A percentile compares a stretch with the other conserved stretches of the same genome.
phyloP scores from a whole-genome alignment of 2,797 vertebrate genomes.

The Sebastes hopkinsi region DNA sequence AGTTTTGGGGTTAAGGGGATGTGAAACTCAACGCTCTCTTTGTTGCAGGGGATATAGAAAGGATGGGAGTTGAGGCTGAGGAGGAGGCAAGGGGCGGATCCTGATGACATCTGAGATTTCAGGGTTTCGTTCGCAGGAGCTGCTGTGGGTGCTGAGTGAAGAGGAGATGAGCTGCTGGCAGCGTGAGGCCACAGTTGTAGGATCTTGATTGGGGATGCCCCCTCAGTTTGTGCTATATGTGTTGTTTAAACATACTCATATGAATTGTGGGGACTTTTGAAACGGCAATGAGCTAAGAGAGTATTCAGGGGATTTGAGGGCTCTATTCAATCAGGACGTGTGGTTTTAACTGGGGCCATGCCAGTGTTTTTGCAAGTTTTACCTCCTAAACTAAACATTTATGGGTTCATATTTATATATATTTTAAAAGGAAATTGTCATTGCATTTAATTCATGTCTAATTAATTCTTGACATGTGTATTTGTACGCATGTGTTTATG shows the following conservation, averaged over 20 bases:
- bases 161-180: conserved; percentile 61
- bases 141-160: conserved; percentile 60
- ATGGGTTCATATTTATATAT: too few relatives aligned
- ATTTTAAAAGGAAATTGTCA: too few relatives aligned
- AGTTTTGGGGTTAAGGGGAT: conserved; percentile 33
- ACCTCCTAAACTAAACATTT: not conserved
- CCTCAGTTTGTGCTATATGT: not conserved
- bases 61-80: conserved; percentile 38
- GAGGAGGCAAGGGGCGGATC: conserved; percentile 31
- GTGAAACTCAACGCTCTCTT: conserved; percentile 53
- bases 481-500: too few relatives aligned
- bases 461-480: too few relatives aligned
- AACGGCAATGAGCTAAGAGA: accelerated
- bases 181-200: conserved; percentile 34
- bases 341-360: not conserved
- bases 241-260: not conserved
- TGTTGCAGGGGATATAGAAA: conserved; percentile 34
- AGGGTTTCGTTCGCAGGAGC: conserved; percentile 60
- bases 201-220: conserved; percentile 29
- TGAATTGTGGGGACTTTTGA: not conserved
- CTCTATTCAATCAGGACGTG: not conserved
- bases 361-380: not conserved
- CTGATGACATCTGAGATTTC: conserved; percentile 60
- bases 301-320: not conserved
- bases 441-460: too few relatives aligned